Evolutionary conservation across 2,888 invertebrate genomes (phyloP), one percentile per base, ranked within the genome.

Genomic region (Trissoscelio sp.): DNA sequence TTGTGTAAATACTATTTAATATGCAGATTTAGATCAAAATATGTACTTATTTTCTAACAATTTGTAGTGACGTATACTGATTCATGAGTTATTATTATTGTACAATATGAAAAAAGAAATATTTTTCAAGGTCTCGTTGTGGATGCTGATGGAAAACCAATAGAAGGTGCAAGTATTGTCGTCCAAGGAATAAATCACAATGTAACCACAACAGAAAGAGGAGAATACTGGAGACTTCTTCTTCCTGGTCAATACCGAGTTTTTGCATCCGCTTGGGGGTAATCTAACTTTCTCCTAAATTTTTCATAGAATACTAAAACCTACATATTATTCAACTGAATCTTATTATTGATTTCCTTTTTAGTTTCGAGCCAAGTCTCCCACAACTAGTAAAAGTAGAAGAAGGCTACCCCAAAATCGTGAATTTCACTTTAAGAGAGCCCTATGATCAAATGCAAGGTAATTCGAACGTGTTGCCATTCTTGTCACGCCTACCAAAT

Each of bases 141-240:
- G 0, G 95, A 96, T 87, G 92, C 92, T 3, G 91, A 93, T 48
- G 94, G 94, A 0, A 91, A 92, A 22, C 94, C 95, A 0, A 92
- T 98, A 9, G 92, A 94, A 90, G 94, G 95, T 88, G 99, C 97
- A 0, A 93, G 93, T 82, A 94, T 99, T 51, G 91, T 93, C 22
- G 95, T 99, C 1, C 93, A 94, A 44, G 96, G 96, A 0, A 95
- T 98, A 74, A 92, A 95, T 57, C 98, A 99, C 90, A 94, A 95
- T 66, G 93, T 99, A 9, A 94, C 94, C 0, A 95, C 97, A 0
- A 96, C 97, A 0, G 92, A 93, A 44, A 92, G 94, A 16, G 99
- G 99, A 3, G 97, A 98, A 91, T 99, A 95, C 92, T 99, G 99
- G 99, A 93, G 99, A 78, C 92, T 99, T 57, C 92, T 99, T 24